Percentiles rank a stretch among this genome's conserved stretches.
These are phyloP conservation scores for Epicauta chinensis DNA, from an alignment of 1,140 invertebrate genomes.

Conservation along the genomic window DNA sequence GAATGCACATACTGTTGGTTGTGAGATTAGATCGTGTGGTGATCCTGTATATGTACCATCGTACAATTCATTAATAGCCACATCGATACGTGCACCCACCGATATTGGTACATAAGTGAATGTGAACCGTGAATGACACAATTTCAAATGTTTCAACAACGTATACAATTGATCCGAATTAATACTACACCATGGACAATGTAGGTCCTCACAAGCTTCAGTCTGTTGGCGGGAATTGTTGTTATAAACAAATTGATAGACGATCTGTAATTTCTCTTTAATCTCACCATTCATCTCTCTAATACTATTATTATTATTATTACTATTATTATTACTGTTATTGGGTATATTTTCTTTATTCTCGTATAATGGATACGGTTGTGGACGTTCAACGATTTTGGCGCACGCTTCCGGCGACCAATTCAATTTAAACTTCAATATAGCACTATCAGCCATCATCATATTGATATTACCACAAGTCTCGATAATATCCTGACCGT, in stretches of 20 bases:
- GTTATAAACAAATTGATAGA: constrained; percentile 95
- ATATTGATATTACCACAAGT: constrained; percentile 57
- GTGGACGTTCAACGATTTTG: constrained; percentile 61
- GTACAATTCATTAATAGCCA: constrained; percentile 90
- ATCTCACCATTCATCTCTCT: constrained; percentile 19
- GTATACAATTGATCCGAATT: constrained; percentile 84
- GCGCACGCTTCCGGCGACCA: constrained; percentile 72
- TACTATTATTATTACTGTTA: constrained; percentile 28
- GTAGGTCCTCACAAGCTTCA: constrained; percentile 84
- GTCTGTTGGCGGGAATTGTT: constrained; percentile 93
- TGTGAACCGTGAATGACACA: constrained; percentile 88
- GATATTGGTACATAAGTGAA: constrained; percentile 84
- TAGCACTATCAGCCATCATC: constrained; percentile 64
- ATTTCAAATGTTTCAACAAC: constrained; percentile 86
- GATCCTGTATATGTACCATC: constrained; percentile 95
- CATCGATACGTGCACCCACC: constrained; percentile 84
- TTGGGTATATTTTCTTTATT: constrained; percentile 56
- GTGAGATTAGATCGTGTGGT: constrained; percentile 78
- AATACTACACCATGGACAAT: constrained; percentile 92
- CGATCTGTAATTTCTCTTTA: constrained; percentile 61
- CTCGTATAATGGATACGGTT: constrained; percentile 47
- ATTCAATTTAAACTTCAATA: constrained; percentile 74
- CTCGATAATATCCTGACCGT: constrained; percentile 60
- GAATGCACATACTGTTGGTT: constrained; percentile 51
- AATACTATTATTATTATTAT: constrained; percentile 16